Conservation (phyloP, 1,140 invertebrate species). For the Colletes latitarsis region DNA sequence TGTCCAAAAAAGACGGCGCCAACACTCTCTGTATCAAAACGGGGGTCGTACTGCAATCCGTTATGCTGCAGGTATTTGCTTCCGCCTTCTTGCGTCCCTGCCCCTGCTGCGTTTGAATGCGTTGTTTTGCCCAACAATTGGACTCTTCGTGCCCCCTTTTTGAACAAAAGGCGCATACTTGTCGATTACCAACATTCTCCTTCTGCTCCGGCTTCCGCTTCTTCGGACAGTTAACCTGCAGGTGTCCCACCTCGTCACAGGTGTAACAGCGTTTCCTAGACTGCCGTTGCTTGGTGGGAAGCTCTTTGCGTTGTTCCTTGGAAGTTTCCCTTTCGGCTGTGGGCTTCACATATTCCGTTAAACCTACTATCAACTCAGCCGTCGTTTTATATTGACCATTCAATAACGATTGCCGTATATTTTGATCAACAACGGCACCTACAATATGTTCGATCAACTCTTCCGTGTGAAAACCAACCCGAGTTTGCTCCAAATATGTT, state of each 20-base stretch:
- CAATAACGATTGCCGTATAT: background rate
- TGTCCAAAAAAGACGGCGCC: background rate
- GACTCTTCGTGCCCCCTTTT: constrained; percentile 1
- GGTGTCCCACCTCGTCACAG: background rate
- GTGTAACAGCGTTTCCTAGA: background rate
- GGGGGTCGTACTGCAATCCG: background rate
- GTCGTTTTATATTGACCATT: background rate
- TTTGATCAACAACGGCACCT: background rate
- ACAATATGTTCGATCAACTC: background rate
- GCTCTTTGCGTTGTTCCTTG: background rate
- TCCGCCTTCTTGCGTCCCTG: background rate
- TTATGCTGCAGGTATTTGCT: background rate
- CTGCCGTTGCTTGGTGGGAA: no score
- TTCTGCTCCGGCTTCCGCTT: background rate
- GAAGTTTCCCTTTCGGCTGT: background rate
- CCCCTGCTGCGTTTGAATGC: background rate
- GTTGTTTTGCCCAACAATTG: background rate
- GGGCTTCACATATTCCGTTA: background rate
- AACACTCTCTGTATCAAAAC: background rate
- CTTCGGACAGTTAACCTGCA: background rate
- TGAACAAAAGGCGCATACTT: background rate
- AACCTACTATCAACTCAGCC: background rate
- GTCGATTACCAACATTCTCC: background rate
- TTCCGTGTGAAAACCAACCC: background rate
- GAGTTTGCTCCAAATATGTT: background rate